Evolutionary conservation across 2,888 invertebrate genomes (phyloP).

Genomic region (Elegia similella): DNA sequence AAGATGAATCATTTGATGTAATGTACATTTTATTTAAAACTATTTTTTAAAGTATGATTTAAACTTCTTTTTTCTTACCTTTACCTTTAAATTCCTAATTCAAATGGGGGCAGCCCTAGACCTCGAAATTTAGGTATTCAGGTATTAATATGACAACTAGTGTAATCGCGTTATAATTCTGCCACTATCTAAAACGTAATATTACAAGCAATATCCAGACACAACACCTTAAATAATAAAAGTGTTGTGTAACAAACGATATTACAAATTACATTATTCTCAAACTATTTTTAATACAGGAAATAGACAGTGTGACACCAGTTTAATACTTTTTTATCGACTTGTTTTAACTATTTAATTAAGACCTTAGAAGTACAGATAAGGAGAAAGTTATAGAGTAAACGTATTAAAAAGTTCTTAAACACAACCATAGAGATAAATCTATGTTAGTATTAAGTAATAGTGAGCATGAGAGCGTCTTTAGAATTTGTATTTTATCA

Average conservation of each 20-base stretch:
- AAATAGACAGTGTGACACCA: background rate
- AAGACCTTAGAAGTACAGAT: constrained; percentile 7
- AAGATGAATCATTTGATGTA: too few species aligned
- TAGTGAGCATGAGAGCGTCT: background rate
- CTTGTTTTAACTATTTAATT: constrained; percentile 11
- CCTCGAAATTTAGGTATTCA: too few species aligned
- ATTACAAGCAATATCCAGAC: too few species aligned
- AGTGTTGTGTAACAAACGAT: background rate
- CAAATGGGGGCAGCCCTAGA: too few species aligned
- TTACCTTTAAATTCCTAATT: too few species aligned
- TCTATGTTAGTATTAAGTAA: background rate
- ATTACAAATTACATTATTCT: background rate
- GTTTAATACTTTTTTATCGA: constrained; percentile 4
- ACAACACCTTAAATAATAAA: too few species aligned
- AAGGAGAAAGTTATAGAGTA: constrained; percentile 5
- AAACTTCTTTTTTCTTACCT: too few species aligned
- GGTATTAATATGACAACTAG: too few species aligned
- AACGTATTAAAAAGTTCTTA: background rate
- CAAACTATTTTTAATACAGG: background rate
- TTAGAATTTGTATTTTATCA: constrained; percentile 2
- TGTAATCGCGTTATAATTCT: too few species aligned
- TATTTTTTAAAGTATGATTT: too few species aligned
- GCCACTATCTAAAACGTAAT: too few species aligned
- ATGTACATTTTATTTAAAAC: too few species aligned
- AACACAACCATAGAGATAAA: constrained; percentile 9